phyloP scores from a whole-genome alignment of 2,888 invertebrate species.

The Dicranocentrus wangi region DNA sequence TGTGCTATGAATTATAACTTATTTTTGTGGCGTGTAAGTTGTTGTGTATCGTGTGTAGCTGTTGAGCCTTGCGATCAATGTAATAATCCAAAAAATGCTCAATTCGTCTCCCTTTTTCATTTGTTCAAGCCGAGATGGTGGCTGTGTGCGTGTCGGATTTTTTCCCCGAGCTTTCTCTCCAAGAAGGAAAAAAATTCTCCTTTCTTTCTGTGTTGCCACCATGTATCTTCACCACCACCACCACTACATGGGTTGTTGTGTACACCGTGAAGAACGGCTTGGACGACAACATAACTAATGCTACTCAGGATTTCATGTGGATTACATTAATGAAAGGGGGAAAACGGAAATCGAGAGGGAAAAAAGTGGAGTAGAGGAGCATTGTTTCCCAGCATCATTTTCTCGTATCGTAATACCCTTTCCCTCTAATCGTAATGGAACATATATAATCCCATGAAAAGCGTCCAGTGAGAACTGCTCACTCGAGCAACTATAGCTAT shows the following conservation, averaged over 20 bases:
- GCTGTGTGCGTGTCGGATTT: conserved; percentile 38
- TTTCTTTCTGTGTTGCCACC: background rate
- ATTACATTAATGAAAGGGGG: conserved; percentile 62
- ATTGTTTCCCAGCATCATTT: conserved; percentile 31
- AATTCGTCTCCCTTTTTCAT: conserved; percentile 22
- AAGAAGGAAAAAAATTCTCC: background rate
- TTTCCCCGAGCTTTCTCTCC: background rate
- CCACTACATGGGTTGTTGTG: too few relatives aligned
- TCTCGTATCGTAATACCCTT: background rate
- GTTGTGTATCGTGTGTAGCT: conserved; percentile 7
- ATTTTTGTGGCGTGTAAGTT: background rate
- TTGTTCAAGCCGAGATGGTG: conserved; percentile 18
- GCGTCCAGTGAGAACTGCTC: conserved; percentile 12
- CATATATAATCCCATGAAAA: conserved; percentile 31
- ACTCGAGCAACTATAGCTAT: background rate
- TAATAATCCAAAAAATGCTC: conserved; percentile 33
- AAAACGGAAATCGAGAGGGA: conserved; percentile 47
- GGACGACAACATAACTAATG: conserved; percentile 58
- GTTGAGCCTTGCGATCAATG: conserved; percentile 40
- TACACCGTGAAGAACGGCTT: conserved; percentile 17
- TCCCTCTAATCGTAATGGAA: conserved; percentile 42
- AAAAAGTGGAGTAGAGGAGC: conserved; percentile 37
- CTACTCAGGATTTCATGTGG: conserved; percentile 62
- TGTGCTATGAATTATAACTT: conserved; percentile 29
- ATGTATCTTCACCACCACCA: too few relatives aligned